Evolutionary conservation across 2,888 invertebrate genomes (phyloP).

Genomic region (Leucophora obtusa): DNA sequence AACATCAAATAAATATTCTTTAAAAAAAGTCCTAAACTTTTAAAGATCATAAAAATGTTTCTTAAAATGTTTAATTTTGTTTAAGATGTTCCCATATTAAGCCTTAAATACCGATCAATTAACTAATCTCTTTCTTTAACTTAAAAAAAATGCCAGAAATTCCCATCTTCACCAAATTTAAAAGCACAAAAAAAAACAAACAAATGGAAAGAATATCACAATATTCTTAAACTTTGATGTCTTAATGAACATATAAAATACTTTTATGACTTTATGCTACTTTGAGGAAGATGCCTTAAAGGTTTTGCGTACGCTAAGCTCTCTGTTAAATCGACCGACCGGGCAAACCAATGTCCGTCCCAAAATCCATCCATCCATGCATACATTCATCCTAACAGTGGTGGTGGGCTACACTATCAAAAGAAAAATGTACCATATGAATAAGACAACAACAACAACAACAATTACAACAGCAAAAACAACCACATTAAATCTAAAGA

Average conservation of each 20-base stretch:
- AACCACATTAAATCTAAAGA: slow-evolving; percentile 17
- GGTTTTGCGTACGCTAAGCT: slow-evolving; percentile 56
- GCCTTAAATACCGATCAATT: slow-evolving; percentile 61
- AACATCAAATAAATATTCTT: too few relatives aligned
- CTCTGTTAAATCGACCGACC: slow-evolving; percentile 40
- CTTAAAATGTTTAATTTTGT: not conserved
- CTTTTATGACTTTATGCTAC: slow-evolving; percentile 63
- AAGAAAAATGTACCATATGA: slow-evolving; percentile 50
- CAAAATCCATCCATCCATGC: not conserved
- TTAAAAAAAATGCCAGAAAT: slow-evolving; percentile 8
- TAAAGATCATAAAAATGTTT: not conserved
- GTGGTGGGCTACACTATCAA: slow-evolving; percentile 66
- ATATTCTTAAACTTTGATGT: slow-evolving; percentile 61
- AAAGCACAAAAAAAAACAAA: slow-evolving; percentile 8
- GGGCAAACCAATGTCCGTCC: too few relatives aligned
- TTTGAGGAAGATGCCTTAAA: slow-evolving; percentile 49
- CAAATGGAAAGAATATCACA: slow-evolving; percentile 1
- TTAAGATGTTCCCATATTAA: slow-evolving; percentile 52
- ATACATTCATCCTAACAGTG: slow-evolving; percentile 23
- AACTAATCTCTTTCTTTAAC: slow-evolving; percentile 52
- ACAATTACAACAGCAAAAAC: slow-evolving; percentile 22
- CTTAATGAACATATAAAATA: slow-evolving; percentile 64
- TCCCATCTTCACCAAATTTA: slow-evolving; percentile 14
- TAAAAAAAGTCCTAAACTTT: not conserved
- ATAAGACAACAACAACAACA: slow-evolving; percentile 45